Percentiles rank a stretch among this genome's conserved stretches.
These are phyloP conservation scores for Mustela nigripes DNA, from an alignment of 2,113 vertebrate genomes.

Conservation along the genomic window DNA sequence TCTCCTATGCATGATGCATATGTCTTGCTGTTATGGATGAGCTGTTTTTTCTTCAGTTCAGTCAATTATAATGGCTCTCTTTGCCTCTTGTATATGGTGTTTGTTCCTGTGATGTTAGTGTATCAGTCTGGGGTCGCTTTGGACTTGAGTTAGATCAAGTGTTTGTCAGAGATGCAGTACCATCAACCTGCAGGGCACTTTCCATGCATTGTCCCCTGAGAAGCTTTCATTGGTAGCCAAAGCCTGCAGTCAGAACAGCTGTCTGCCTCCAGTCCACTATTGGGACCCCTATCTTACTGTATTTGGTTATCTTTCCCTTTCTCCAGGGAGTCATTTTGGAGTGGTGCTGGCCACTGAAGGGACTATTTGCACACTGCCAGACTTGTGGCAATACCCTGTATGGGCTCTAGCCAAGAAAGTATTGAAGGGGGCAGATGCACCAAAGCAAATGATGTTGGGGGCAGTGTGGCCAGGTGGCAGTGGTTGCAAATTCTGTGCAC, in stretches of 20 bases:
- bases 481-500: background rate
- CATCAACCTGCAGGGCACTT: background rate
- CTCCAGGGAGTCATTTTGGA: background rate
- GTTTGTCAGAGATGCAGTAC: background rate
- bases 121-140: background rate
- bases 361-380: background rate
- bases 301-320: background rate
- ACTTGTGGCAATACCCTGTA: background rate
- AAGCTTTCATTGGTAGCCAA: background rate
- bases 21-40: background rate
- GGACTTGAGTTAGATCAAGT: background rate
- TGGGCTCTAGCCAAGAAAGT: background rate
- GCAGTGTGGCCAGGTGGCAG: background rate
- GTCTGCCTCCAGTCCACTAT: background rate
- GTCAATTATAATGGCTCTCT: background rate
- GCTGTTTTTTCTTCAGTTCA: background rate
- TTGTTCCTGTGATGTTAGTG: background rate
- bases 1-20: background rate
- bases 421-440: background rate
- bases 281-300: background rate
- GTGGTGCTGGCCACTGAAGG: background rate
- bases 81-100: background rate
- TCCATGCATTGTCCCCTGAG: background rate
- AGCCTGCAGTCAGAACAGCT: background rate
- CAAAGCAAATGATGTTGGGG: background rate